phyloP scores from a whole-genome alignment of 2,888 invertebrate species.

The Marasmarcha lunaedactyla region DNA sequence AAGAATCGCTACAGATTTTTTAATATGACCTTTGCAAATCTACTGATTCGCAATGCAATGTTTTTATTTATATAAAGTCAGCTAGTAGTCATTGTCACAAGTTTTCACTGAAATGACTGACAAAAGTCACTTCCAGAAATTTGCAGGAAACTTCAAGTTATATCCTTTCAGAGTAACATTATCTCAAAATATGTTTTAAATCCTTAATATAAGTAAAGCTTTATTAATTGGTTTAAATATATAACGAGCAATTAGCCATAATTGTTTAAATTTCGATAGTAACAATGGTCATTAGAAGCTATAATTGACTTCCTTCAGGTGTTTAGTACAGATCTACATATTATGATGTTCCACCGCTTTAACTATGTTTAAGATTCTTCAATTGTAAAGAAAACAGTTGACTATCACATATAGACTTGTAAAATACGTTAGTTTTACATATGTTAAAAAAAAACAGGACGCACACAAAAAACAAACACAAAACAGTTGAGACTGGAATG shows the following conservation, averaged over 20 bases:
- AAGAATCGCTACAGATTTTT: too few relatives aligned
- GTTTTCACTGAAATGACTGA: too few relatives aligned
- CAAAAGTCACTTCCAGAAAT: too few relatives aligned
- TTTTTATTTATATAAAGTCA: not conserved
- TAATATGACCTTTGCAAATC: too few relatives aligned
- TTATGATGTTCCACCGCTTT: too few relatives aligned
- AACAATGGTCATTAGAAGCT: not conserved
- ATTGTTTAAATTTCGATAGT: not conserved
- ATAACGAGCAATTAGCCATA: not conserved
- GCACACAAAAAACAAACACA: not conserved
- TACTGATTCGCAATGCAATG: not conserved
- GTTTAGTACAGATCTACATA: not conserved
- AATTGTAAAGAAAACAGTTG: too few relatives aligned
- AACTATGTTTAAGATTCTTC: too few relatives aligned
- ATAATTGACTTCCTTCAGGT: not conserved
- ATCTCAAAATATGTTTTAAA: not conserved
- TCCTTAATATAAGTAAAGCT: conserved; percentile 1
- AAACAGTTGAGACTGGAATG: conserved; percentile 1
- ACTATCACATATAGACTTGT: too few relatives aligned
- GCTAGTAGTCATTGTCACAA: not conserved
- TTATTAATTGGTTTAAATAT: conserved; percentile 1
- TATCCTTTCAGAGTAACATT: not conserved
- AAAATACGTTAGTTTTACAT: too few relatives aligned
- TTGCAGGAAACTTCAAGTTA: too few relatives aligned
- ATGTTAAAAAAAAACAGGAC: too few relatives aligned